phyloP scores from a whole-genome alignment of 2,113 vertebrate genomes.

The Oryzias javanicus region DNA sequence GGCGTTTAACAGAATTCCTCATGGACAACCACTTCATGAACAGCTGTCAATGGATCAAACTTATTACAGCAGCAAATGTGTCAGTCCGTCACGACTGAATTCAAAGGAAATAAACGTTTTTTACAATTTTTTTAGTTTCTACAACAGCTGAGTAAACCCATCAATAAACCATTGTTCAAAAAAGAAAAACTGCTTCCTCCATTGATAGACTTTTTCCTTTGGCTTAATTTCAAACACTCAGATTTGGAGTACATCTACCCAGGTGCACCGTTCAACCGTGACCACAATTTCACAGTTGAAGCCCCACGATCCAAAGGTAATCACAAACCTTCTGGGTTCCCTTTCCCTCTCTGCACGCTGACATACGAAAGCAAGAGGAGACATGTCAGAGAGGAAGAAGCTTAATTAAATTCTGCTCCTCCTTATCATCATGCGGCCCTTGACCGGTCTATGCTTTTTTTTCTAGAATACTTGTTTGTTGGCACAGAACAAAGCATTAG shows the following conservation, averaged over 20 bases:
- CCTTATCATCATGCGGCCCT: constrained; percentile 25
- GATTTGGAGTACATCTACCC: constrained; percentile 9
- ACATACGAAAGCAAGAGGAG: constrained; percentile 20
- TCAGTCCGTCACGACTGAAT: constrained; percentile 1
- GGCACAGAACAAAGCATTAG: constrained; percentile 10
- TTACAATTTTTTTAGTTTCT: not conserved
- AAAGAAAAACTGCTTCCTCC: not conserved
- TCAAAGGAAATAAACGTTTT: not conserved
- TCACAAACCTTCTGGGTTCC: constrained; percentile 26
- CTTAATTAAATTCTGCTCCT: constrained; percentile 48
- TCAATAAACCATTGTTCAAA: not conserved
- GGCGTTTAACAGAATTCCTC: constrained; percentile 26
- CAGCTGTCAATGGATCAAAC: constrained; percentile 18
- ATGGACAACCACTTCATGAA: constrained; percentile 22
- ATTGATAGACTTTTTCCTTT: constrained; percentile 17
- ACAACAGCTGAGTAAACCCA: not conserved
- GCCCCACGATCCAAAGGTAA: constrained; percentile 20
- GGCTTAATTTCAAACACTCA: constrained; percentile 19
- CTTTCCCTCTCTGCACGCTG: constrained; percentile 20
- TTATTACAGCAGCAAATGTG: constrained; percentile 1
- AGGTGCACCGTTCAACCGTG: constrained; percentile 35
- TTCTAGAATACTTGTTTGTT: constrained; percentile 10
- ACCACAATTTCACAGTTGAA: constrained; percentile 49
- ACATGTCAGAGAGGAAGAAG: constrained; percentile 18
- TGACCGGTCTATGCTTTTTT: constrained; percentile 15